A percentile compares a stretch with the other conserved stretches of the same genome.
These are phyloP conservation scores for Chionomys nivalis DNA, from an alignment of 2,113 vertebrate species.

Conservation along the genomic window DNA sequence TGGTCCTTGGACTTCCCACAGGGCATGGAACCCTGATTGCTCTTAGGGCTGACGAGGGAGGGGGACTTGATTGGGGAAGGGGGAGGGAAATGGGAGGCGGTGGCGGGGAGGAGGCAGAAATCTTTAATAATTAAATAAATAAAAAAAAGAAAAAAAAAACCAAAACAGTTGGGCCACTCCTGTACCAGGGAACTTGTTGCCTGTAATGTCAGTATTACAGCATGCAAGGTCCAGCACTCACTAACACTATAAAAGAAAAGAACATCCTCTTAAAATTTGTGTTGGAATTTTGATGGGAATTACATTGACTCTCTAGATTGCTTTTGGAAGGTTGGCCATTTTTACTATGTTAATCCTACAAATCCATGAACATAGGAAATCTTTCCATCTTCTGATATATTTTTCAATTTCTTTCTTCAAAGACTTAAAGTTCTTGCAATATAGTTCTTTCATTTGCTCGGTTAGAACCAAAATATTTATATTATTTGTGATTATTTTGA, in stretches of 20 bases:
- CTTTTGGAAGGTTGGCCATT: background rate
- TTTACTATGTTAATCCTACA: background rate
- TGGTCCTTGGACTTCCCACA: no score
- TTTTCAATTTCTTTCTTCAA: background rate
- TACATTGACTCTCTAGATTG: background rate
- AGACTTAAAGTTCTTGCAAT: background rate
- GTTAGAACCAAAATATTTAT: background rate
- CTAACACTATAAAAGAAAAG: background rate
- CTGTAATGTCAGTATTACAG: background rate
- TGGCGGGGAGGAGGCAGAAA: no score
- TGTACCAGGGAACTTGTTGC: background rate
- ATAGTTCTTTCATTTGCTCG: background rate
- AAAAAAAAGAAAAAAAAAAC: no score
- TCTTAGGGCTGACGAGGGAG: no score
- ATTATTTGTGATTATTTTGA: background rate
- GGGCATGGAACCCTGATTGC: no score
- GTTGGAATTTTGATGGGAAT: background rate
- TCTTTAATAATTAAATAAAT: no score
- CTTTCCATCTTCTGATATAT: background rate
- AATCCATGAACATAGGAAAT: background rate
- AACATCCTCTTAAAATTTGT: background rate
- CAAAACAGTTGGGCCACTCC: background rate
- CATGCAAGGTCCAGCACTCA: no score
- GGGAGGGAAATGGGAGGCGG: no score
- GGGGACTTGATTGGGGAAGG: no score